phyloP scores from a whole-genome alignment of 2,888 invertebrate genomes.

The Geophilus truncorum region DNA sequence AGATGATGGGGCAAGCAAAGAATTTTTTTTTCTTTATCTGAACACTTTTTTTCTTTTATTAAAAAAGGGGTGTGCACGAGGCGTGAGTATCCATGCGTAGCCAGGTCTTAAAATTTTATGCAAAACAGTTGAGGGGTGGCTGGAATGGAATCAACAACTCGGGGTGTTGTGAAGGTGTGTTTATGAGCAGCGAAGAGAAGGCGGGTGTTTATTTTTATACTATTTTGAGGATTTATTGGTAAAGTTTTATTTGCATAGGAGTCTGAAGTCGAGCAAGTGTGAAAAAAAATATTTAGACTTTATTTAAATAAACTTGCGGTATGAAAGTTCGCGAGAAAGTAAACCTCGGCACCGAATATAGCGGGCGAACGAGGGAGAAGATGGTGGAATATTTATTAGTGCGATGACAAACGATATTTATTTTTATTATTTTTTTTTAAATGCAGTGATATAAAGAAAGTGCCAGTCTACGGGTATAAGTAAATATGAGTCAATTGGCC shows the following conservation, averaged over 20 bases:
- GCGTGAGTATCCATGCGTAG: slow-evolving; percentile 5
- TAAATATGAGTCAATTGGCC: neutral
- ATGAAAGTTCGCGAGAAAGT: neutral
- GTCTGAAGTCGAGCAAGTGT: neutral
- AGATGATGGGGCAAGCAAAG: neutral
- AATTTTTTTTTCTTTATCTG: neutral
- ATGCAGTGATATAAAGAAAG: too few relatives aligned
- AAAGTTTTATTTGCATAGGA: neutral
- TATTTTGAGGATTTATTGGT: slow-evolving; percentile 4
- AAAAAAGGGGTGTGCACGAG: neutral
- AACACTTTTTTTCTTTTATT: neutral
- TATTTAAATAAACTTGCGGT: neutral
- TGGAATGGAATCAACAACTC: neutral
- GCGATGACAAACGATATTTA: too few relatives aligned
- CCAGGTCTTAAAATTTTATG: neutral
- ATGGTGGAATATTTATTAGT: too few relatives aligned
- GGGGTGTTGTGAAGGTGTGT: neutral
- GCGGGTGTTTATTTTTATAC: slow-evolving; percentile 10
- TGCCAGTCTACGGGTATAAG: too few relatives aligned
- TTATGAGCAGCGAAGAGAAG: neutral
- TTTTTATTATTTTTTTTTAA: neutral
- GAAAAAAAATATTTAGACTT: neutral
- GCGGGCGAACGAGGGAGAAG: too few relatives aligned
- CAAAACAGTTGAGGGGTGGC: neutral
- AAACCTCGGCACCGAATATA: too few relatives aligned